Percentiles rank a stretch among this genome's conserved stretches.
Conservation (phyloP, 2,888 invertebrate species). For the Epistrophe grossulariae region DNA sequence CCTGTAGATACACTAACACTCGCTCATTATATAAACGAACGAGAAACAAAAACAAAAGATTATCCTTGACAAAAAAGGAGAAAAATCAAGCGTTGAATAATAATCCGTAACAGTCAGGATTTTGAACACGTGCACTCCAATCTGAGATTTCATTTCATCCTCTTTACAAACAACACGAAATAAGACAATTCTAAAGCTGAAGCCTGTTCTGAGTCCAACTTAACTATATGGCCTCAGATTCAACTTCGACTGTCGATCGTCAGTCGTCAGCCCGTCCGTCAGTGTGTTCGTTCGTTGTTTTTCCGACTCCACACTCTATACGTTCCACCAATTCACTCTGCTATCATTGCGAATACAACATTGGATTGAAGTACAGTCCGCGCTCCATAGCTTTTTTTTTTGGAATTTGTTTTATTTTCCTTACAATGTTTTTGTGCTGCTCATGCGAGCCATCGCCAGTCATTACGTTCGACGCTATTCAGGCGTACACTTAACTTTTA, state of each 20-base stretch:
- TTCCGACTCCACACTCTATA: neutral
- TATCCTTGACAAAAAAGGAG: slow-evolving; percentile 24
- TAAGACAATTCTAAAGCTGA: slow-evolving; percentile 9
- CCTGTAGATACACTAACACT: neutral
- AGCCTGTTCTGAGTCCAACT: slow-evolving; percentile 7
- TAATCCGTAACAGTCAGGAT: slow-evolving; percentile 56
- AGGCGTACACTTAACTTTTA: slow-evolving; percentile 32
- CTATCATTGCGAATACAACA: neutral
- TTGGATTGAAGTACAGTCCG: slow-evolving; percentile 13
- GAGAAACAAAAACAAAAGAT: slow-evolving; percentile 42
- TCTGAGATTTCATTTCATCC: slow-evolving; percentile 49
- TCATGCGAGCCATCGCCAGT: neutral
- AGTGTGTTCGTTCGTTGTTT: neutral
- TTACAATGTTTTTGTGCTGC: slow-evolving; percentile 25
- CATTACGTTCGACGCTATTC: slow-evolving; percentile 15
- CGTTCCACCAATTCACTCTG: slow-evolving; percentile 18
- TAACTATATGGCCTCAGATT: neutral
- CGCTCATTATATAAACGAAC: neutral
- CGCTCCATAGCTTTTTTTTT: slow-evolving; percentile 15
- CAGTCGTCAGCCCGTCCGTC: neutral
- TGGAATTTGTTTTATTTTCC: neutral
- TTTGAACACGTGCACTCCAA: slow-evolving; percentile 57
- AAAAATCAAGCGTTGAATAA: slow-evolving; percentile 51
- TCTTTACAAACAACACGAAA: slow-evolving; percentile 32
- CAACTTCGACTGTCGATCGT: neutral